These are phyloP conservation scores for Phoebastria nigripes DNA, from an alignment of 2,797 vertebrate genomes.

Conservation along the genomic window DNA sequence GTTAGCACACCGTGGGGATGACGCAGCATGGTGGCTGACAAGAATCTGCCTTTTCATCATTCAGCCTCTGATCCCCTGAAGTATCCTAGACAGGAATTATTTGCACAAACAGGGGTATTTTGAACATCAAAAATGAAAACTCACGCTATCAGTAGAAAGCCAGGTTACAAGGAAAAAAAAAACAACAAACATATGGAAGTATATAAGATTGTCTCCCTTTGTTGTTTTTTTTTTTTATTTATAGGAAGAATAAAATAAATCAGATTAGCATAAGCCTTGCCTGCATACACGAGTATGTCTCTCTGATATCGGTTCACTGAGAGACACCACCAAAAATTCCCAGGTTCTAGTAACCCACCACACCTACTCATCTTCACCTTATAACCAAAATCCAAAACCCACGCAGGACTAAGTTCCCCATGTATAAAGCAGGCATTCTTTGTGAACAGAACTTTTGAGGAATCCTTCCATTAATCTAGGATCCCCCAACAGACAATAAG, in stretches of 20 bases:
- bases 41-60: background rate
- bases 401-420: rapidly evolving
- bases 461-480: background rate
- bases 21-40: background rate
- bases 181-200: background rate
- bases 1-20: background rate
- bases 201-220: background rate
- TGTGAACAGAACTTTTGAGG: background rate
- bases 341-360: background rate
- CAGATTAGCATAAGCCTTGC: background rate
- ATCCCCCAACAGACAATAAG: background rate
- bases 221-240: too few species aligned
- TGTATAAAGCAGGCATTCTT: background rate
- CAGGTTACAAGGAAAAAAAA: background rate
- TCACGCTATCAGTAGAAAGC: background rate
- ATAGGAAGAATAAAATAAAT: background rate
- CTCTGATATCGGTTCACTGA: background rate
- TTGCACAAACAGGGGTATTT: background rate
- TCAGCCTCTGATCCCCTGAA: background rate
- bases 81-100: background rate
- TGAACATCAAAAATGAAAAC: background rate
- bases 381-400: background rate
- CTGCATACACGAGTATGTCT: background rate
- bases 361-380: background rate
- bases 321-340: background rate